Evolutionary conservation across 2,113 vertebrate species (phyloP).

Genomic region (Meleagris gallopavo): DNA sequence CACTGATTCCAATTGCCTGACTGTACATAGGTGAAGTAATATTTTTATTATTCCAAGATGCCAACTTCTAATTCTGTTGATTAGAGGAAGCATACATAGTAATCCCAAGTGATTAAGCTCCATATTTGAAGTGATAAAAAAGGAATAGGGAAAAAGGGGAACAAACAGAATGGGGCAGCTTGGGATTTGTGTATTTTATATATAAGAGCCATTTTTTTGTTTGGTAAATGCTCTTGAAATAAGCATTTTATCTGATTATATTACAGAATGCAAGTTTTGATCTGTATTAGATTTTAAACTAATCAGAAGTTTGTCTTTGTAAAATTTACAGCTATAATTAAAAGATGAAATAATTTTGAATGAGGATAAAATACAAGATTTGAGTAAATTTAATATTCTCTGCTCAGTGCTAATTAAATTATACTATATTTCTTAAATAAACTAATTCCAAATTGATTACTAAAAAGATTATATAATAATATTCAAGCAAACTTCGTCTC

Average conservation of each 20-base stretch:
- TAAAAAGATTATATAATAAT: neutral
- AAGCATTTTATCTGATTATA: neutral
- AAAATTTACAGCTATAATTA: neutral
- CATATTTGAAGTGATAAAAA: constrained; percentile 11
- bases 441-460: neutral
- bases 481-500: neutral
- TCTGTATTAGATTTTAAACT: neutral
- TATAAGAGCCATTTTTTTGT: neutral
- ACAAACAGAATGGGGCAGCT: neutral
- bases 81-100: neutral
- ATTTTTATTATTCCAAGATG: constrained; percentile 5
- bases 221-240: neutral
- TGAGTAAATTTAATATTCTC: neutral
- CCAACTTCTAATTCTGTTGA: neutral
- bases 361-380: neutral
- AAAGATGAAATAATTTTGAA: neutral
- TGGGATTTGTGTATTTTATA: neutral
- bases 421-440: neutral
- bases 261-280: neutral
- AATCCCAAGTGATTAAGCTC: neutral
- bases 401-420: neutral
- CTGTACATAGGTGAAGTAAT: neutral
- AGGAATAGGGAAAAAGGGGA: neutral
- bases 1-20: neutral
- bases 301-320: neutral